phyloP scores from a whole-genome alignment of 2,888 invertebrate genomes.

The Dolomedes plantarius region DNA sequence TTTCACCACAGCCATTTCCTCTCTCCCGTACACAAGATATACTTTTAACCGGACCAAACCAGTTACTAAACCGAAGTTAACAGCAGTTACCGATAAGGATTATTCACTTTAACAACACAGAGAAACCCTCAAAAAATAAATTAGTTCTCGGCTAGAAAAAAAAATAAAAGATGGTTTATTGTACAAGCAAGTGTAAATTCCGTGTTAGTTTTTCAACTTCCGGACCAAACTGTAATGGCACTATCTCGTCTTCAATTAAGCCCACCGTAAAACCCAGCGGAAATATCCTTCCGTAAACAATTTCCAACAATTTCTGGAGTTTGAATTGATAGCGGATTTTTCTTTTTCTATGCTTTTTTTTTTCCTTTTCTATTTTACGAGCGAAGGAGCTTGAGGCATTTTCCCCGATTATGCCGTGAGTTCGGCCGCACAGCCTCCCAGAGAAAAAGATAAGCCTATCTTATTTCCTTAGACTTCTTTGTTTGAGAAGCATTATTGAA shows the following conservation, averaged over 20 bases:
- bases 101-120: background rate
- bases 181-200: background rate
- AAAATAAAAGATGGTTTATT: background rate
- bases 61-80: too few relatives aligned
- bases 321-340: background rate
- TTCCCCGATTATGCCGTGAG: background rate
- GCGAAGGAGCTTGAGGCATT: background rate
- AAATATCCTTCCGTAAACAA: slow-evolving; percentile 10
- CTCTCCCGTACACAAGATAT: too few relatives aligned
- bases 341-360: background rate
- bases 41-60: too few relatives aligned
- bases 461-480: background rate
- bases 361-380: background rate
- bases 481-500: background rate
- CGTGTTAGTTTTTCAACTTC: background rate
- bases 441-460: background rate
- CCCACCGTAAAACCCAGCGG: background rate
- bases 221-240: background rate
- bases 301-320: background rate
- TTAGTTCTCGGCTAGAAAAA: background rate
- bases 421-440: background rate
- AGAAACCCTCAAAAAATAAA: background rate
- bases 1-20: too few relatives aligned
- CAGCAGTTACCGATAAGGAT: too few relatives aligned
- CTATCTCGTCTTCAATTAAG: background rate